These are phyloP conservation scores for Panopea generosa DNA, from an alignment of 2,888 invertebrate genomes.

Conservation along the genomic window DNA sequence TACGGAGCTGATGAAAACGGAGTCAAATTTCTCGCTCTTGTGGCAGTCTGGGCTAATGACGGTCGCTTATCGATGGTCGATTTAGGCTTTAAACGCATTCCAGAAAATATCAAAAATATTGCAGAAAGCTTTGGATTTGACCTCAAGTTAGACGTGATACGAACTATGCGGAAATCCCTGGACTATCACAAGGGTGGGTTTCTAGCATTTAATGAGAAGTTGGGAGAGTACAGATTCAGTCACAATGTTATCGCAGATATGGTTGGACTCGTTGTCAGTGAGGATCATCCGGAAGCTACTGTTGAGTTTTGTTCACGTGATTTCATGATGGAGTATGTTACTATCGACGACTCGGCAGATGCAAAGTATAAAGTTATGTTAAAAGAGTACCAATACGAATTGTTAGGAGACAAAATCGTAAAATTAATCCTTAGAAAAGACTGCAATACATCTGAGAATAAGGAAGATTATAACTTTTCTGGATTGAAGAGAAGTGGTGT, in stretches of 20 bases:
- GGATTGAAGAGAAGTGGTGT: neutral
- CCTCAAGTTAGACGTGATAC: conserved; percentile 8
- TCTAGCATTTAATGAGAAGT: conserved; percentile 9
- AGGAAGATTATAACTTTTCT: neutral
- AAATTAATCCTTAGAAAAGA: conserved; percentile 11
- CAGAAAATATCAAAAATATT: conserved; percentile 11
- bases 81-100: neutral
- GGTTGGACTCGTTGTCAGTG: conserved; percentile 35
- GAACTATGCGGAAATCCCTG: conserved; percentile 18
- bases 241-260: conserved; percentile 47
- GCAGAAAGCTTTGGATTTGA: conserved; percentile 18
- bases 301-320: conserved; percentile 5
- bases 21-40: conserved; percentile 43
- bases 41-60: conserved; percentile 41
- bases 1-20: neutral
- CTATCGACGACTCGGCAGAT: neutral
- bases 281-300: conserved; percentile 13
- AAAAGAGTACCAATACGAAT: neutral
- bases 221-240: conserved; percentile 30
- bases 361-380: conserved; percentile 1
- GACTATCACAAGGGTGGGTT: conserved; percentile 17
- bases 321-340: conserved; percentile 6
- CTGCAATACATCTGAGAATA: neutral
- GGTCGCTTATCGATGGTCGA: conserved; percentile 10
- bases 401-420: conserved; percentile 1